Percentiles rank a stretch among this genome's conserved stretches.
phyloP scores from a whole-genome alignment of 2,797 vertebrate genomes.

The Acanthiza pusilla region DNA sequence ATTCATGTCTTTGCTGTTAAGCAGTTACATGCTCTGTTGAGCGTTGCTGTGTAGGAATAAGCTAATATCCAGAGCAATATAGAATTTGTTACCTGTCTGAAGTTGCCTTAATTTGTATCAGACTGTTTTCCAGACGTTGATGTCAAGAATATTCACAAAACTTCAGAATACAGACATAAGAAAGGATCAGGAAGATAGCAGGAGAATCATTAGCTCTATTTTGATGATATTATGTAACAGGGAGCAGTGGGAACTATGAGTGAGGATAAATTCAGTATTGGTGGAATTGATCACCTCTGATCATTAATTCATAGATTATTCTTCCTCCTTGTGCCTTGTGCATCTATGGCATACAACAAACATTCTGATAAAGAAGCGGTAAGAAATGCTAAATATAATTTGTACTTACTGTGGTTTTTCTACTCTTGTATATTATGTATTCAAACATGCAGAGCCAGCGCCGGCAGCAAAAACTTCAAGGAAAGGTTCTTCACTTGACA shows the following conservation, averaged over 20 bases:
- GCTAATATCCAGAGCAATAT: background rate
- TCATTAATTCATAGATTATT: background rate
- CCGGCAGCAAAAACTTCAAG: conserved; percentile 85
- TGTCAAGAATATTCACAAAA: background rate
- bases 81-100: background rate
- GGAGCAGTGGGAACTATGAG: background rate
- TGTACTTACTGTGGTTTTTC: background rate
- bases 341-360: background rate
- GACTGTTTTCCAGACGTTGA: background rate
- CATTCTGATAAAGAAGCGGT: background rate
- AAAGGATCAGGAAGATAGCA: background rate
- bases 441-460: conserved; percentile 81
- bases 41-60: background rate
- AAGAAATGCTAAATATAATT: background rate
- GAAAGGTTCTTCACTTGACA: conserved; percentile 72
- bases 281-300: background rate
- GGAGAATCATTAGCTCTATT: background rate
- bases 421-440: background rate
- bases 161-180: background rate
- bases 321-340: background rate
- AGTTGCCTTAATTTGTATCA: background rate
- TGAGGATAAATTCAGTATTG: background rate
- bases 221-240: background rate
- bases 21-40: background rate
- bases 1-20: background rate